Conservation (phyloP, 2,888 invertebrate species). For the Drosophila koepferae region DNA sequence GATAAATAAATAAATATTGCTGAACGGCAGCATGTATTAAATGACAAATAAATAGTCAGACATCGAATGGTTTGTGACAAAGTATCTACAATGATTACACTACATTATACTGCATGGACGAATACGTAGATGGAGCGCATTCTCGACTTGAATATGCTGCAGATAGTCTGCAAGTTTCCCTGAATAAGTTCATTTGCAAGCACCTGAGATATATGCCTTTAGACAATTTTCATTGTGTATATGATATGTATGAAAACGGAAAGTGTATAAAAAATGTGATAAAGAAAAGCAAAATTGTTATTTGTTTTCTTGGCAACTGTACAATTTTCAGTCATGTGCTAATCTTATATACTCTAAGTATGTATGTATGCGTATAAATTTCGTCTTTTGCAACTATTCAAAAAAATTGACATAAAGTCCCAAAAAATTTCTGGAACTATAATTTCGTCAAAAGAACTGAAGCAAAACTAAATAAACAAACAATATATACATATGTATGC, state of each 20-base stretch:
- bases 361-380: neutral
- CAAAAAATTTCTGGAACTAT: constrained; percentile 39
- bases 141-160: neutral
- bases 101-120: neutral
- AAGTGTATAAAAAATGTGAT: constrained; percentile 41
- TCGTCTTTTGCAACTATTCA: constrained; percentile 25
- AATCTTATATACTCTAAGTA: constrained; percentile 39
- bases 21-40: constrained; percentile 43
- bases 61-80: constrained; percentile 23
- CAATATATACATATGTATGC: neutral
- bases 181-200: neutral
- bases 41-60: constrained; percentile 45
- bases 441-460: constrained; percentile 10
- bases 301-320: constrained; percentile 70
- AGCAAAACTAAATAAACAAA: constrained; percentile 34
- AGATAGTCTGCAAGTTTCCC: neutral
- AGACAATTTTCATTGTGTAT: neutral
- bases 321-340: constrained; percentile 57
- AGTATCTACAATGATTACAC: constrained; percentile 8
- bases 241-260: constrained; percentile 19
- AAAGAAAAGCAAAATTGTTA: constrained; percentile 39
- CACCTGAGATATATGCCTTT: neutral
- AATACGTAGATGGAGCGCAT: neutral
- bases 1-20: constrained; percentile 54
- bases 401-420: constrained; percentile 22